Evolutionary conservation across 2,888 invertebrate genomes (phyloP).

Genomic region (Cheilosia impressa): DNA sequence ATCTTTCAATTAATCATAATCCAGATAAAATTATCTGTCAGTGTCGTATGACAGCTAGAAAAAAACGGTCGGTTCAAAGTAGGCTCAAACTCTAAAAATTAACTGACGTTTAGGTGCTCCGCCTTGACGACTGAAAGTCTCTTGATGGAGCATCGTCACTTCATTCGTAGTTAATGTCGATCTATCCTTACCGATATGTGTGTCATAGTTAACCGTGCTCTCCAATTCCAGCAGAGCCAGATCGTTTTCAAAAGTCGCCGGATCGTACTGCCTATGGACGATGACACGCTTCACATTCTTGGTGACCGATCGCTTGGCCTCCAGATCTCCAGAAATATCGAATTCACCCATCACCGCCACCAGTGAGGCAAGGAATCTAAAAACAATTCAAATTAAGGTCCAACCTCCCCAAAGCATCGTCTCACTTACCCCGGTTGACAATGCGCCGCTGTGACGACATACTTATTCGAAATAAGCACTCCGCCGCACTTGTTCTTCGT

Average conservation of each 20-base stretch:
- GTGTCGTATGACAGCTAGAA: no score
- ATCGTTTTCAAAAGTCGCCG: constrained; percentile 96
- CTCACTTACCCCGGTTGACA: constrained; percentile 93
- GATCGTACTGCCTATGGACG: constrained; percentile 94
- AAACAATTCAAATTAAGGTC: neutral
- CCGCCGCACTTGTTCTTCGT: constrained; percentile 98
- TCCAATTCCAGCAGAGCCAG: constrained; percentile 94
- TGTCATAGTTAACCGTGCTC: constrained; percentile 91
- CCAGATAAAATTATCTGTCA: no score
- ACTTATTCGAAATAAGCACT: constrained; percentile 93
- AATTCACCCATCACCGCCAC: constrained; percentile 96
- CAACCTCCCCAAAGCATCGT: neutral
- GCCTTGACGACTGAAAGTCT: no score
- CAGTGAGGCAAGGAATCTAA: constrained; percentile 92
- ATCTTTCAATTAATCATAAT: no score
- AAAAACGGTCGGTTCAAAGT: no score
- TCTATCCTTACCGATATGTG: constrained; percentile 89
- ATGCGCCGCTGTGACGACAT: constrained; percentile 96
- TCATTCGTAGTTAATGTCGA: no score
- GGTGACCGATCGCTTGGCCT: constrained; percentile 90
- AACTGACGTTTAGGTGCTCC: no score
- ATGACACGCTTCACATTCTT: constrained; percentile 94
- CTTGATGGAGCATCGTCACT: no score
- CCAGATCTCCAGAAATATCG: constrained; percentile 93
- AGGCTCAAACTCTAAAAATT: no score